Evolutionary conservation across 1,140 invertebrate genomes (phyloP).

Genomic region (Spodoptera litura): DNA sequence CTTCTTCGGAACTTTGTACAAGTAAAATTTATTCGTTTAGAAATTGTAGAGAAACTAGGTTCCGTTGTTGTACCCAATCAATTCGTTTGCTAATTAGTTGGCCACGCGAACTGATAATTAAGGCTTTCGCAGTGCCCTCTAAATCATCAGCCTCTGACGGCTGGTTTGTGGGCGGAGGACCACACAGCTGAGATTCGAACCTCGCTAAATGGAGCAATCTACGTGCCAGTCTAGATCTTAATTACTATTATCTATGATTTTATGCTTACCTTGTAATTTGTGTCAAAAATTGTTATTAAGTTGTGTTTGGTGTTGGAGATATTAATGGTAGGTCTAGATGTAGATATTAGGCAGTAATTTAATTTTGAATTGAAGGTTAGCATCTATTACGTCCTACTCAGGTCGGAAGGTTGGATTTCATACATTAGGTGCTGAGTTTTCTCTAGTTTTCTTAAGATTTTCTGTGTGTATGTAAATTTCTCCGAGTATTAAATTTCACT

Average conservation of each 20-base stretch:
- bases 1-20: conserved; percentile 9
- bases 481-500: no score
- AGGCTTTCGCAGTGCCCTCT: conserved; percentile 31
- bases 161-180: conserved; percentile 34
- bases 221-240: conserved; percentile 18
- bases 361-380: no score
- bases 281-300: background rate
- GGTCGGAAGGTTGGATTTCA: no score
- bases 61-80: conserved; percentile 27
- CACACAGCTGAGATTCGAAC: conserved; percentile 9
- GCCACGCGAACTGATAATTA: conserved; percentile 43
- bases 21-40: conserved; percentile 32
- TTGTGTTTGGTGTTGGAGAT: background rate
- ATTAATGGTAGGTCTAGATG: background rate
- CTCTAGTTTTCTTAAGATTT: no score
- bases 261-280: conserved; percentile 13
- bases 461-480: no score
- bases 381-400: no score
- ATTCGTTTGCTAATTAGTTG: conserved; percentile 33
- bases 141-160: conserved; percentile 34
- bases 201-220: conserved; percentile 18
- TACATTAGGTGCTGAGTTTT: no score
- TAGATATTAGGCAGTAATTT: no score
- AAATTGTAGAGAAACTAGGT: conserved; percentile 31
- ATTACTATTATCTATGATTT: conserved; percentile 26